Evolutionary conservation across 2,888 invertebrate genomes (phyloP).

Genomic region (Drosophila pseudotalamancana): DNA sequence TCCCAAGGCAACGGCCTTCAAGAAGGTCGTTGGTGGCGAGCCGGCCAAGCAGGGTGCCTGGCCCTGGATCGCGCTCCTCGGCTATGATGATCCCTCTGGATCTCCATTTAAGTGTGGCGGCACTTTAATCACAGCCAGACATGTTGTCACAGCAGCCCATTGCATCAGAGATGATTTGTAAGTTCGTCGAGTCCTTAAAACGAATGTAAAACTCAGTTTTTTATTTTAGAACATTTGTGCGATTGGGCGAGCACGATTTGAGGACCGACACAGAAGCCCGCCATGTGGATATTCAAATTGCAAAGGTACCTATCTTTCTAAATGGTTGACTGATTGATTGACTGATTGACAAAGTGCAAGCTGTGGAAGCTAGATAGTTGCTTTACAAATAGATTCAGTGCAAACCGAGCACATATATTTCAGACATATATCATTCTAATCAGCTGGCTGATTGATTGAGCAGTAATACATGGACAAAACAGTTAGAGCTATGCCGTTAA

Average conservation of each 20-base stretch:
- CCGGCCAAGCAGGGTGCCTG: conserved; percentile 89
- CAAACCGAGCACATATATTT: too few species aligned
- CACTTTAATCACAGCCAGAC: conserved; percentile 83
- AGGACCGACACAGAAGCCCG: conserved; percentile 86
- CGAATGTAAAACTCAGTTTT: background rate
- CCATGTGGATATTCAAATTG: conserved; percentile 87
- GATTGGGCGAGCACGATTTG: conserved; percentile 92
- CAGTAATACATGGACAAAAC: background rate
- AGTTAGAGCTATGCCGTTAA: too few species aligned
- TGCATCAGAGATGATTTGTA: conserved; percentile 80
- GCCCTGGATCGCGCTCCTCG: conserved; percentile 92
- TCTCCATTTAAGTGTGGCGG: conserved; percentile 85
- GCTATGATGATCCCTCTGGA: conserved; percentile 86
- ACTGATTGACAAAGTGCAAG: too few species aligned
- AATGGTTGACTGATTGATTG: too few species aligned
- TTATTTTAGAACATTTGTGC: conserved; percentile 84
- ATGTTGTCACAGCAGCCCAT: conserved; percentile 88
- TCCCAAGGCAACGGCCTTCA: conserved; percentile 85
- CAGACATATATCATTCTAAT: too few species aligned
- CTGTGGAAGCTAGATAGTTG: too few species aligned
- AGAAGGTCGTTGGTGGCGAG: conserved; percentile 90
- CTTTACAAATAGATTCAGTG: too few species aligned
- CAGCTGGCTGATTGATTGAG: background rate
- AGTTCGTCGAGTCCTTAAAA: conserved; percentile 26
- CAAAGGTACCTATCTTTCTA: conserved; percentile 69